phyloP scores from a whole-genome alignment of 2,888 invertebrate species.

The Lochmaea capreae region DNA sequence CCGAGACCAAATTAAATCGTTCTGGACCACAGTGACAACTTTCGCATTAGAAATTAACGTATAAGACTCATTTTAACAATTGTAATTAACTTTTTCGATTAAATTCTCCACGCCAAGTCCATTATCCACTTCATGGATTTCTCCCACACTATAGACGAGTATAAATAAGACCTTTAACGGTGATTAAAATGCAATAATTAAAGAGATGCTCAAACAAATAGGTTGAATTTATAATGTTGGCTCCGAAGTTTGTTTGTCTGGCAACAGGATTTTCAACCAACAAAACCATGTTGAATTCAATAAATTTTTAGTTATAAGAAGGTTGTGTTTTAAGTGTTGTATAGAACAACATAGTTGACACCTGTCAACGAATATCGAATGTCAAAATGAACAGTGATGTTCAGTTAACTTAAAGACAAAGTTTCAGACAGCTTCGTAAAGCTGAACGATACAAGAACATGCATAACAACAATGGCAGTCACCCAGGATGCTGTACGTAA shows the following conservation, averaged over 20 bases:
- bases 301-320: too few species aligned
- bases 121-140: constrained; percentile 30
- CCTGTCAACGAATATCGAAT: too few species aligned
- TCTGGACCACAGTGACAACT: constrained; percentile 45
- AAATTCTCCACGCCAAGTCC: constrained; percentile 41
- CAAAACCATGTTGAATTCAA: too few species aligned
- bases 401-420: too few species aligned
- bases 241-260: neutral
- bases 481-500: too few species aligned
- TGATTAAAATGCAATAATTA: neutral
- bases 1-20: constrained; percentile 51
- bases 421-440: too few species aligned
- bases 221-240: neutral
- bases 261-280: too few species aligned
- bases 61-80: constrained; percentile 49
- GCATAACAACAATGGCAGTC: too few species aligned
- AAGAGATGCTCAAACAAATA: neutral
- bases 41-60: constrained; percentile 46
- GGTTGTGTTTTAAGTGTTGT: too few species aligned
- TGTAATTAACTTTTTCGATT: constrained; percentile 55
- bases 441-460: too few species aligned
- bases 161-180: constrained; percentile 3
- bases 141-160: neutral
- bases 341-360: too few species aligned
- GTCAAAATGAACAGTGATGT: too few species aligned